Evolutionary conservation across 2,797 vertebrate species (phyloP).

Genomic region (Cyprinella venusta): DNA sequence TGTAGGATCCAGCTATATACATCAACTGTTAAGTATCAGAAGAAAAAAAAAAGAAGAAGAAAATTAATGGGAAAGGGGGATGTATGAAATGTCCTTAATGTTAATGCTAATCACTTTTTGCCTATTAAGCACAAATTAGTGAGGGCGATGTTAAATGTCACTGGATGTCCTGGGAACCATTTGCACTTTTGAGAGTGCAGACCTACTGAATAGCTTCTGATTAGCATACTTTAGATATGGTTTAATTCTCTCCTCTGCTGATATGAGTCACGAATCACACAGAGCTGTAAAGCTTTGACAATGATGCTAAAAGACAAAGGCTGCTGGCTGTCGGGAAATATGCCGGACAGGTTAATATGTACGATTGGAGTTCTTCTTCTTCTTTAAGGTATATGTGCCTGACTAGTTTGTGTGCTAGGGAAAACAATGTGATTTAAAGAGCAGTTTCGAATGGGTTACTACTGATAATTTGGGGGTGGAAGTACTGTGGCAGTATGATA

Average conservation of each 20-base stretch:
- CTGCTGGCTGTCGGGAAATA: slow-evolving; percentile 40
- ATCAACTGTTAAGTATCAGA: slow-evolving; percentile 67
- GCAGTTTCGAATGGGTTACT: not conserved
- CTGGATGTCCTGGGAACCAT: slow-evolving; percentile 67
- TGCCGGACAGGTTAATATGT: slow-evolving; percentile 24
- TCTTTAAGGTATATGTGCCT: slow-evolving; percentile 13
- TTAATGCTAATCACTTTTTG: slow-evolving; percentile 72
- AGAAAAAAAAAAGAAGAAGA: slow-evolving; percentile 53
- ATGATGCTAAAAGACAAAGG: slow-evolving; percentile 56
- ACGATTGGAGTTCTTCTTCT: slow-evolving; percentile 18
- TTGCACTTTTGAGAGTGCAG: slow-evolving; percentile 63
- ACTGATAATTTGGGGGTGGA: not conserved
- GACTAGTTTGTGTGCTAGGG: not conserved
- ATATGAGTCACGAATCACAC: slow-evolving; percentile 63
- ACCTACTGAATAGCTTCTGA: slow-evolving; percentile 63
- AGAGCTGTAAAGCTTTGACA: slow-evolving; percentile 57
- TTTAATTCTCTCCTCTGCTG: slow-evolving; percentile 64
- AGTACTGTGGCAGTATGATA: not conserved
- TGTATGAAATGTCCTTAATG: slow-evolving; percentile 68
- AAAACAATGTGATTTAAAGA: not conserved
- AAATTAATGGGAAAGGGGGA: slow-evolving; percentile 50
- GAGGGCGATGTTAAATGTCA: slow-evolving; percentile 71
- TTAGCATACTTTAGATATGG: slow-evolving; percentile 67
- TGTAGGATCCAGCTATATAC: slow-evolving; percentile 63
- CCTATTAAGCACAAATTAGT: slow-evolving; percentile 71